Percentiles rank a stretch among this genome's conserved stretches.
phyloP scores from a whole-genome alignment of 2,888 invertebrate genomes.

The Phragmatobia fuliginosa region DNA sequence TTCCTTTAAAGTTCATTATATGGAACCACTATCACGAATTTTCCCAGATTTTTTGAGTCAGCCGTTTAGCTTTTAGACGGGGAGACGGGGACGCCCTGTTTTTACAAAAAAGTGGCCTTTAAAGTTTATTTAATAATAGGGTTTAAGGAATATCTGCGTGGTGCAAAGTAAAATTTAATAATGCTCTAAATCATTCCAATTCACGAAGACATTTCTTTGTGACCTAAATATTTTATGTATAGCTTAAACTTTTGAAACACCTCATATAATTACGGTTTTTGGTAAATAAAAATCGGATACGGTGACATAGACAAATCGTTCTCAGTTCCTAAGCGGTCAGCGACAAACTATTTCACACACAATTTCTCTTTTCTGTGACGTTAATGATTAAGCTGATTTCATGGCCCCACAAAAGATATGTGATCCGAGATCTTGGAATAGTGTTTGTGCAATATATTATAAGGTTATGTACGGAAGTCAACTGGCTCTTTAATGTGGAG shows the following conservation, averaged over 20 bases:
- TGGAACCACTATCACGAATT: no score
- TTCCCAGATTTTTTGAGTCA: no score
- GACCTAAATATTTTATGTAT: background rate
- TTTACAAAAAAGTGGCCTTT: no score
- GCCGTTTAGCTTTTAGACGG: no score
- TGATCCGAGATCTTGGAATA: slow-evolving; percentile 33
- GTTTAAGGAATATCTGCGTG: background rate
- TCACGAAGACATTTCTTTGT: background rate
- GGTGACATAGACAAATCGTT: background rate
- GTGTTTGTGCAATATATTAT: slow-evolving; percentile 7
- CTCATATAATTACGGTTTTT: background rate
- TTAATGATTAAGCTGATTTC: background rate
- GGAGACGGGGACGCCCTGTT: no score
- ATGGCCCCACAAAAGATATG: slow-evolving; percentile 40
- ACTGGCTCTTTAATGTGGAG: slow-evolving; percentile 10
- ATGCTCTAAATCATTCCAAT: background rate
- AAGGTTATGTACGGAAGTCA: slow-evolving; percentile 11
- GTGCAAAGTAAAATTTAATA: background rate
- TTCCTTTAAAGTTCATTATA: no score
- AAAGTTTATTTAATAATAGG: no score
- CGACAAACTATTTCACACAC: background rate
- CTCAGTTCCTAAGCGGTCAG: no score
- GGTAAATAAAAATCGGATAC: background rate
- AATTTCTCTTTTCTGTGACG: background rate
- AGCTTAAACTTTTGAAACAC: background rate